phyloP scores from a whole-genome alignment of 2,888 invertebrate genomes.

The Rosalia funebris region DNA sequence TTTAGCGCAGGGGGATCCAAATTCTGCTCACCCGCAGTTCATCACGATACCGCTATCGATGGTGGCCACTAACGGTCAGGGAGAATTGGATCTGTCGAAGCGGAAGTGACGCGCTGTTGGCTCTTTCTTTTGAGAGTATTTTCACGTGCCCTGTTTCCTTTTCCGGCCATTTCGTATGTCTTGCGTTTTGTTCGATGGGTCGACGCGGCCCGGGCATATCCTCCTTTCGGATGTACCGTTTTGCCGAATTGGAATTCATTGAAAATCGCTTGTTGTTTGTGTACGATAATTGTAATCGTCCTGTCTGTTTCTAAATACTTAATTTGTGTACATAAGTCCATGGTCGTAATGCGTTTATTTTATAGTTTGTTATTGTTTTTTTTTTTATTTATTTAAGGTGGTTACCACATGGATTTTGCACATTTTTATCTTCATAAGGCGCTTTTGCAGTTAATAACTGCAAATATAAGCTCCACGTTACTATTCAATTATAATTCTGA shows the following conservation, averaged over 20 bases:
- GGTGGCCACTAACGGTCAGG: conserved; percentile 64
- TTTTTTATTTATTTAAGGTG: too few species aligned
- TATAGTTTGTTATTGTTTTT: too few species aligned
- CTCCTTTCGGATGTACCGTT: conserved; percentile 14
- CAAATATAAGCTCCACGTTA: too few species aligned
- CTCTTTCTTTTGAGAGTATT: conserved; percentile 21
- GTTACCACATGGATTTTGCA: too few species aligned
- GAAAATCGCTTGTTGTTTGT: background rate
- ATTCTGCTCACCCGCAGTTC: conserved; percentile 69
- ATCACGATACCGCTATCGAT: conserved; percentile 78
- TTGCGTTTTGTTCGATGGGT: background rate
- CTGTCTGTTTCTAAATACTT: background rate
- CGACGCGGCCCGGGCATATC: conserved; percentile 3
- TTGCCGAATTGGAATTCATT: conserved; percentile 4
- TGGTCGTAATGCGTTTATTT: conserved; percentile 13
- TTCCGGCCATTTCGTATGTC: conserved; percentile 40
- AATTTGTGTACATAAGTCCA: conserved; percentile 2
- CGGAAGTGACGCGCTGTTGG: conserved; percentile 45
- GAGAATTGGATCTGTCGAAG: conserved; percentile 60
- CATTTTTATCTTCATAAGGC: too few species aligned
- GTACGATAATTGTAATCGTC: background rate
- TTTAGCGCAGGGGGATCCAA: conserved; percentile 58
- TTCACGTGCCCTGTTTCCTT: conserved; percentile 39
- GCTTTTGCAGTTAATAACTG: too few species aligned
- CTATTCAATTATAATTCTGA: too few species aligned